These are phyloP conservation scores for Trichoplax adhaerens DNA, from an alignment of 37 sponge, comb jelly and placozoan genomes.

Conservation along the genomic window DNA sequence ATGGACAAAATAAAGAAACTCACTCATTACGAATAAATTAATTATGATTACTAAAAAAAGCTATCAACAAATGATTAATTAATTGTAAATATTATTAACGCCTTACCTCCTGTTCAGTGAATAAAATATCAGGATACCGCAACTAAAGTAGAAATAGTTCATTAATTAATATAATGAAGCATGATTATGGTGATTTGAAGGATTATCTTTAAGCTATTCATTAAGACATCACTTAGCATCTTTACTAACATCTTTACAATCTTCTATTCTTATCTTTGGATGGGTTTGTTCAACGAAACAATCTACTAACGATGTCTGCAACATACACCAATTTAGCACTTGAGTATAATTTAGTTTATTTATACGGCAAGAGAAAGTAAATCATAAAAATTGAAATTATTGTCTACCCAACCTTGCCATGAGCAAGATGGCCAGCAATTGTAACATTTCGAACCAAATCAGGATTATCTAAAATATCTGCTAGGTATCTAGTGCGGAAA, in stretches of 20 bases:
- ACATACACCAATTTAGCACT: not conserved
- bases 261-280: conserved; percentile 42
- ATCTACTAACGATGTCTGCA: conserved; percentile 77
- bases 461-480: conserved; percentile 91
- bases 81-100: too few species aligned
- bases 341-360: not conserved
- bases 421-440: conserved; percentile 83
- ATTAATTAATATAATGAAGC: too few species aligned
- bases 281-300: conserved; percentile 89
- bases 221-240: not conserved
- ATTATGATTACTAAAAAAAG: too few species aligned
- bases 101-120: conserved; percentile 88
- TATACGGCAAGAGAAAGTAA: not conserved
- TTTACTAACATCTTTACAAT: conserved; percentile 36
- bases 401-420: conserved; percentile 65
- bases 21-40: too few species aligned
- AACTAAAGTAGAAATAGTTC: conserved; percentile 12
- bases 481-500: conserved; percentile 42
- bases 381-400: not conserved
- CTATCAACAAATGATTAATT: too few species aligned
- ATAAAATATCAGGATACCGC: conserved; percentile 86
- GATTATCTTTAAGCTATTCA: too few species aligned
- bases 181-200: too few species aligned
- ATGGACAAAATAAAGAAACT: not conserved
- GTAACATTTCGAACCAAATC: conserved; percentile 84